Evolutionary conservation across 2,888 invertebrate genomes (phyloP).

Genomic region (Carpatolechia fugitivella): DNA sequence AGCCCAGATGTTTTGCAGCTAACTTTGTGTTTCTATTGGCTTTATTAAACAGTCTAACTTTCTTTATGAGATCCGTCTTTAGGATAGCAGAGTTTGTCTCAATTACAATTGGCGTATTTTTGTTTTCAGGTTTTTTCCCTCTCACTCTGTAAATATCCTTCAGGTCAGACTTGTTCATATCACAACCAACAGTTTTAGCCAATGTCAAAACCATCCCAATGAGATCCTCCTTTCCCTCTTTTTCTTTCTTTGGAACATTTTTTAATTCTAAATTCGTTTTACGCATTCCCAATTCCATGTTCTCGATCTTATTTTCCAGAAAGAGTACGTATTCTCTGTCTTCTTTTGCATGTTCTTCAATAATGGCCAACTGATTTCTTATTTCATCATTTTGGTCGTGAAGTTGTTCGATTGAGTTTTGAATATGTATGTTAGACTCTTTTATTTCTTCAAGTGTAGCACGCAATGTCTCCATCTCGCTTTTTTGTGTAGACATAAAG

Average conservation of each 20-base stretch:
- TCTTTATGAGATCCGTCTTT: neutral
- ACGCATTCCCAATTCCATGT: neutral
- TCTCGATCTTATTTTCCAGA: slow-evolving; percentile 5
- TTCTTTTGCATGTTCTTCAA: neutral
- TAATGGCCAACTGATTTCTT: no score
- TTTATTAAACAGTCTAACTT: neutral
- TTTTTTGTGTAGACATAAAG: no score
- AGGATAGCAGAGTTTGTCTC: neutral
- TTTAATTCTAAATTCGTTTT: no score
- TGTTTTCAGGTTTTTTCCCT: neutral
- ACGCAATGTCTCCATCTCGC: no score
- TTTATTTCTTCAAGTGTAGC: no score
- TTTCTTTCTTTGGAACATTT: slow-evolving; percentile 8
- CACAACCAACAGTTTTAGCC: slow-evolving; percentile 3
- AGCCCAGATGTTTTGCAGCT: neutral
- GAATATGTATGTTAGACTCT: no score
- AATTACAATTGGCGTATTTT: neutral
- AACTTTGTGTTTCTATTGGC: neutral
- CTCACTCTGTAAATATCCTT: slow-evolving; percentile 12
- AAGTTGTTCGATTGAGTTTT: no score
- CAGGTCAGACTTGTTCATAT: slow-evolving; percentile 2
- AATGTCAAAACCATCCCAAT: slow-evolving; percentile 5
- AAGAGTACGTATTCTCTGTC: slow-evolving; percentile 1
- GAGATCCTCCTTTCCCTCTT: slow-evolving; percentile 3
- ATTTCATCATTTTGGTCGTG: no score